Conservation (phyloP, 2,888 invertebrate genomes). For the Machimus rusticus region DNA sequence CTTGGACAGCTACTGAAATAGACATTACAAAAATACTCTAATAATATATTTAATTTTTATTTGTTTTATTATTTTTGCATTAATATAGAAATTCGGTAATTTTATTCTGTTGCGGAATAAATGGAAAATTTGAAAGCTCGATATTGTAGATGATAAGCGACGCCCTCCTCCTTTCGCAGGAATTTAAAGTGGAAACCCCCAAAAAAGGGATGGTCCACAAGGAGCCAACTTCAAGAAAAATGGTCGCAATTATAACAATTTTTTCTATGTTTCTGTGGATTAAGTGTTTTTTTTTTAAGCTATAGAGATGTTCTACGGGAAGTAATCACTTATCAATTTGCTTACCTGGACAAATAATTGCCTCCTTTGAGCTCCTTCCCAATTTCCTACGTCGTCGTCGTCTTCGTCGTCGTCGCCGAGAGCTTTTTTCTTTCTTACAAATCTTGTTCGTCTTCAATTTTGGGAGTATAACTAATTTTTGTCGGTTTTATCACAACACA, state of each 20-base stretch:
- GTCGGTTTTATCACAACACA: constrained; percentile 32
- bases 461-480: background rate
- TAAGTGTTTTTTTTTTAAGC: background rate
- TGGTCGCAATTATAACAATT: background rate
- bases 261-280: background rate
- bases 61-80: background rate
- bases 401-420: background rate
- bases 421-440: constrained; percentile 13
- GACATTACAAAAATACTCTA: background rate
- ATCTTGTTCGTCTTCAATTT: background rate
- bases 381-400: background rate
- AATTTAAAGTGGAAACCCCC: background rate
- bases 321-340: background rate
- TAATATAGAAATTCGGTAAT: background rate
- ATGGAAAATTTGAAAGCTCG: background rate
- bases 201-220: background rate
- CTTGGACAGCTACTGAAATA: background rate
- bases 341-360: constrained; percentile 25
- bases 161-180: background rate
- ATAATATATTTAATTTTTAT: background rate
- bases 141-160: background rate
- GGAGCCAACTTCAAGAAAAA: background rate
- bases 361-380: background rate
- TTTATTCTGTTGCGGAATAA: background rate
- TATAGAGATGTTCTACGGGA: background rate